Conservation (phyloP, 2,113 vertebrate genomes). For the Xiphophorus couchianus region DNA sequence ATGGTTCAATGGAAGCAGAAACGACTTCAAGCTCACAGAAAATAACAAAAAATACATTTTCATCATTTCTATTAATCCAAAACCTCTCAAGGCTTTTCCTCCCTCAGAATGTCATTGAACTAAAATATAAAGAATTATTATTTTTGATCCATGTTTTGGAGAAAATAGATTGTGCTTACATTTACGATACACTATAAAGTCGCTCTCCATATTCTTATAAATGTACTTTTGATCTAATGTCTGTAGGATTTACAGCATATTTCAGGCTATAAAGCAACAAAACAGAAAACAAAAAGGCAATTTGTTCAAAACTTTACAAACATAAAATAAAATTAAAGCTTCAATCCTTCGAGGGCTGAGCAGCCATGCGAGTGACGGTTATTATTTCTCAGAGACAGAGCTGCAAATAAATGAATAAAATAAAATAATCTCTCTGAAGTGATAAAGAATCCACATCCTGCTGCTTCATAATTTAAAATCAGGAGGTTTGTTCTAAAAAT, state of each 20-base stretch:
- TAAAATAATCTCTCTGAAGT: not conserved
- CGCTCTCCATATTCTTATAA: not conserved
- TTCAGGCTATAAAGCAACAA: not conserved
- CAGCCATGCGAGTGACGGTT: not conserved
- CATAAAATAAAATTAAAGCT: not conserved
- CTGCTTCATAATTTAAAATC: not conserved
- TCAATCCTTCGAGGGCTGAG: not conserved
- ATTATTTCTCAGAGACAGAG: slow-evolving; percentile 16
- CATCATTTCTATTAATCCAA: not conserved
- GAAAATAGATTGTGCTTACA: slow-evolving; percentile 35
- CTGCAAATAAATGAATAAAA: not conserved
- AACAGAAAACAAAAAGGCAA: not conserved
- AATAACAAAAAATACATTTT: not conserved
- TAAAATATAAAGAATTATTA: not conserved
- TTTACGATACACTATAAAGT: not conserved
- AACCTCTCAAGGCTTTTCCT: not conserved
- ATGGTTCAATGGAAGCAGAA: slow-evolving; percentile 18
- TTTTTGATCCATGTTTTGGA: not conserved
- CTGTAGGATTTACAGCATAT: not conserved
- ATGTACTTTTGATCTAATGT: not conserved
- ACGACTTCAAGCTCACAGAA: not conserved
- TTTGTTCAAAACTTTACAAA: not conserved
- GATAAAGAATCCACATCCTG: not conserved
- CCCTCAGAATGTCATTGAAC: not conserved
- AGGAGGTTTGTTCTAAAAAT: not conserved